Conservation (phyloP, 1,140 invertebrate species). For the Papilio polyxenes region DNA sequence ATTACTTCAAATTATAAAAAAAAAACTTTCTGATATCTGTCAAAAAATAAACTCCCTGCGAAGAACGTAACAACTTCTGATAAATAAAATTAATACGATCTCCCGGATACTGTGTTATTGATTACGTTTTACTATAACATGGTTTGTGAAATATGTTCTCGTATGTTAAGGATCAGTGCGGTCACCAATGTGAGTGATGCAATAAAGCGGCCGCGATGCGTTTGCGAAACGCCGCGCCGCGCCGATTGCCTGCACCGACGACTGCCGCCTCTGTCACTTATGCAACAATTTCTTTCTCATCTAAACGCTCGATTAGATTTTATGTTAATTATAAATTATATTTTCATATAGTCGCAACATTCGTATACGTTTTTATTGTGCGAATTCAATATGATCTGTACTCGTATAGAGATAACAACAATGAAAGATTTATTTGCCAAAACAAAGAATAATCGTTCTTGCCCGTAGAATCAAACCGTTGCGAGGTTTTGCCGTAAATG, state of each 20-base stretch:
- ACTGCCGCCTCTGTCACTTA: conserved; percentile 41
- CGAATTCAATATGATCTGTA: not conserved
- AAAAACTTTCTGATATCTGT: not conserved
- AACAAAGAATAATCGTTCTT: no score
- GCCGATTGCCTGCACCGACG: not conserved
- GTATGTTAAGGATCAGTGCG: conserved; percentile 24
- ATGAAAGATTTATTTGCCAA: no score
- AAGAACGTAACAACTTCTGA: not conserved
- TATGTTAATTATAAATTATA: conserved; percentile 3
- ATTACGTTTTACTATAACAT: conserved; percentile 5
- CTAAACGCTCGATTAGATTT: conserved; percentile 36
- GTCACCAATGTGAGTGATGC: conserved; percentile 35
- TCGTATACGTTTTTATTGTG: not conserved
- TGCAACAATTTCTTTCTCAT: conserved; percentile 53
- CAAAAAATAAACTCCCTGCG: no score
- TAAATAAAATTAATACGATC: not conserved
- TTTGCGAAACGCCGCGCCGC: conserved; percentile 38
- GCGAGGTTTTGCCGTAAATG: no score
- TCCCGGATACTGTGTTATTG: not conserved
- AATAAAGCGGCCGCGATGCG: conserved; percentile 43
- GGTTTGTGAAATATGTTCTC: conserved; percentile 21
- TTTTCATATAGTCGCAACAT: not conserved
- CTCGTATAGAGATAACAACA: no score
- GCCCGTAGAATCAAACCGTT: no score
- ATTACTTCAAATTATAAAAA: not conserved